Evolutionary conservation across 2,888 invertebrate species (phyloP).

Genomic region (Sclerodermus sp.): DNA sequence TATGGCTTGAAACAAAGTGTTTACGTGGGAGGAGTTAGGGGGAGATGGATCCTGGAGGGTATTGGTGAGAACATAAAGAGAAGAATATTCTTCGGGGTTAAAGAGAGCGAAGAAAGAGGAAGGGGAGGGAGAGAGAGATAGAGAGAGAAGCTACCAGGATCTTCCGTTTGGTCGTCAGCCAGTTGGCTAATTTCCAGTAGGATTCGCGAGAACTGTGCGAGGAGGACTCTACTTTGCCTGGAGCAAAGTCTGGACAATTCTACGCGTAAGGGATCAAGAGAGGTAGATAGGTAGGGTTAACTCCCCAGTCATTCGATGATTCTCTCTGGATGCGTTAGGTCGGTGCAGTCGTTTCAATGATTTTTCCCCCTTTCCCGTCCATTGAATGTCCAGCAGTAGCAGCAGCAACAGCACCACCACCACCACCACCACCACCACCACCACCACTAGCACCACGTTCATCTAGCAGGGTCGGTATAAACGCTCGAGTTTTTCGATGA

Average conservation of each 20-base stretch:
- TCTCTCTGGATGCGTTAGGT: conserved; percentile 41
- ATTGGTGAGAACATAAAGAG: background rate
- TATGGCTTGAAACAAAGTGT: conserved; percentile 6
- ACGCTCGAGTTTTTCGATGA: conserved; percentile 40
- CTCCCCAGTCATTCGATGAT: conserved; percentile 57
- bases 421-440: no score
- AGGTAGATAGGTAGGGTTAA: no score
- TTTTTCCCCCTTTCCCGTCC: conserved; percentile 53
- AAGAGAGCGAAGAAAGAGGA: conserved; percentile 1
- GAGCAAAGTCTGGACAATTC: no score
- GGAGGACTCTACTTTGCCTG: background rate
- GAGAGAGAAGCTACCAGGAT: conserved; percentile 32
- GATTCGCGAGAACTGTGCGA: conserved; percentile 51
- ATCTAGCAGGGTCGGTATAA: no score
- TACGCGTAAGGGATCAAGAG: conserved; percentile 7
- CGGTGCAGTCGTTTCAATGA: conserved; percentile 54
- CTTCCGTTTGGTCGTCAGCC: conserved; percentile 57
- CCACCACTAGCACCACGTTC: no score
- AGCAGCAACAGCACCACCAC: no score
- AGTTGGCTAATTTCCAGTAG: conserved; percentile 59
- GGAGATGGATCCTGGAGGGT: background rate
- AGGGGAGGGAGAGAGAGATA: conserved; percentile 7
- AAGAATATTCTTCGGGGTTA: background rate
- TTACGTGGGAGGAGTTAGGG: conserved; percentile 21
- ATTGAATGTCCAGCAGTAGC: conserved; percentile 52